phyloP scores from a whole-genome alignment of 2,113 vertebrate genomes.

The Dascyllus trimaculatus region DNA sequence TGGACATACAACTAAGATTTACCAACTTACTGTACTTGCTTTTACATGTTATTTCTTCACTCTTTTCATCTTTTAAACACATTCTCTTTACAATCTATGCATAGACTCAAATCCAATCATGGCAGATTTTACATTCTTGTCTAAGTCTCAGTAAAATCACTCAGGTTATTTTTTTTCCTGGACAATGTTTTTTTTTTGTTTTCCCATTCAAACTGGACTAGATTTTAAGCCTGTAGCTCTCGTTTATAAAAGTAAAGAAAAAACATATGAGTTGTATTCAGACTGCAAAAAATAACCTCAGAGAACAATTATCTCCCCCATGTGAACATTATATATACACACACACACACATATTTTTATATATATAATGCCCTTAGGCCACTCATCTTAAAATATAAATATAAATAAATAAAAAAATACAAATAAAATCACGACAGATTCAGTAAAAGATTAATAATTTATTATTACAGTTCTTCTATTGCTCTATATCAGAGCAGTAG shows the following conservation, averaged over 20 bases:
- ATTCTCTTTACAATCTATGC: neutral
- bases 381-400: neutral
- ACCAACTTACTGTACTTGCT: neutral
- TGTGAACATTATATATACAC: no score
- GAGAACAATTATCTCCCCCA: neutral
- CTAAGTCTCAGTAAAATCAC: no score
- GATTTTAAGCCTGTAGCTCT: no score
- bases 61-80: neutral
- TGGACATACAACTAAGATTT: neutral
- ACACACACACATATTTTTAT: no score
- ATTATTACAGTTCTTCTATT: constrained; percentile 53
- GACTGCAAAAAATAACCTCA: neutral
- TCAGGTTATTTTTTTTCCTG: no score
- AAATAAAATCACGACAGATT: constrained; percentile 18
- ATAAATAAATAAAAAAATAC: neutral
- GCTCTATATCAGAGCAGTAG: constrained; percentile 63
- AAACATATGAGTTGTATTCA: neutral
- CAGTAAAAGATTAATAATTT: constrained; percentile 76
- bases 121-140: no score
- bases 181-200: no score
- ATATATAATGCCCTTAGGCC: neutral
- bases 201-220: no score
- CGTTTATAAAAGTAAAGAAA: neutral
- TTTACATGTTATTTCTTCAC: neutral
- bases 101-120: neutral